These are phyloP conservation scores for Exephanes ischioxanthus DNA, from an alignment of 2,888 invertebrate species.

Conservation along the genomic window DNA sequence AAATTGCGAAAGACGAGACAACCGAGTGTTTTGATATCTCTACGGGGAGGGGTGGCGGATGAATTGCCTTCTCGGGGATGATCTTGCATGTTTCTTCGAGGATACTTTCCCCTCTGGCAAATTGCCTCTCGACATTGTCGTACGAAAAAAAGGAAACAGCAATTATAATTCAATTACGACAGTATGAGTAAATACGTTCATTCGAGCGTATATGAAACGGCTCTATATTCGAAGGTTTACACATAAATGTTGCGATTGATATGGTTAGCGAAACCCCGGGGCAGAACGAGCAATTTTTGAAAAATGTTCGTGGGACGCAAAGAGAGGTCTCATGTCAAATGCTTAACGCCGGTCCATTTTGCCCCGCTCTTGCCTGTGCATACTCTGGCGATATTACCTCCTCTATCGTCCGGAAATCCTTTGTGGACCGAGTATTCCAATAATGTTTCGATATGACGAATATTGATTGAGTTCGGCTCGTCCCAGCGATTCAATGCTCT, in stretches of 20 bases:
- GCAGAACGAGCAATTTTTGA: background rate
- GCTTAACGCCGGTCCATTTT: background rate
- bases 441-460: slow-evolving; percentile 35
- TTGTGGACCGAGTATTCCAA: slow-evolving; percentile 40
- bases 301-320: background rate
- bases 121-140: slow-evolving; percentile 58
- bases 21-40: slow-evolving; percentile 83
- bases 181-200: background rate
- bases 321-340: background rate
- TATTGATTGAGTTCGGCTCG: slow-evolving; percentile 31
- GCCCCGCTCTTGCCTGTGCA: background rate
- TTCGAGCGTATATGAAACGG: background rate
- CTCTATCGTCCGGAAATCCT: slow-evolving; percentile 15
- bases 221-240: background rate
- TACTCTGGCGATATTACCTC: slow-evolving; percentile 10
- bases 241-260: background rate
- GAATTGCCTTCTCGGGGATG: slow-evolving; percentile 65
- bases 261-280: background rate
- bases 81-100: slow-evolving; percentile 63
- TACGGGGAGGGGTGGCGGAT: slow-evolving; percentile 76
- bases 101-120: slow-evolving; percentile 42
- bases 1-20: slow-evolving; percentile 63
- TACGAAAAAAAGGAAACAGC: slow-evolving; percentile 15
- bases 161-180: slow-evolving; percentile 31
- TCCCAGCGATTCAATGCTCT: slow-evolving; percentile 14